Conservation (phyloP, 2,888 invertebrate genomes). For the Andrena bicolor region DNA sequence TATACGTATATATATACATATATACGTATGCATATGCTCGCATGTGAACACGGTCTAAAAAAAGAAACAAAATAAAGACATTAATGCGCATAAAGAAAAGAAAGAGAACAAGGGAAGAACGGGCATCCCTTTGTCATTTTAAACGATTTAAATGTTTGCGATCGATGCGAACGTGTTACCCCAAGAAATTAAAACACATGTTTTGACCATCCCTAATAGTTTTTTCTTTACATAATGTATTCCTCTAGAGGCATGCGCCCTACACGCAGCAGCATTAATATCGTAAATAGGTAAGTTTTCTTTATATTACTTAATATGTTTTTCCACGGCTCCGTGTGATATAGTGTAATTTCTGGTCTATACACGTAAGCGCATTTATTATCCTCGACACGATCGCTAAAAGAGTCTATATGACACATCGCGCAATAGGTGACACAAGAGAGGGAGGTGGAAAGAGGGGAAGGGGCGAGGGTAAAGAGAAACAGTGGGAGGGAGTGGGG, state of each 20-base stretch:
- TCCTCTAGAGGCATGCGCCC: constrained; percentile 79
- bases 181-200: constrained; percentile 36
- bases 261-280: constrained; percentile 81
- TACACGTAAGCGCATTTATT: constrained; percentile 83
- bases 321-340: constrained; percentile 76
- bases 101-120: neutral
- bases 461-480: constrained; percentile 51
- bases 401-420: constrained; percentile 78
- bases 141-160: neutral
- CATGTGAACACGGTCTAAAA: neutral
- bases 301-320: constrained; percentile 77
- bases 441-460: neutral
- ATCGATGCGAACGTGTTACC: constrained; percentile 18
- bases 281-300: constrained; percentile 80
- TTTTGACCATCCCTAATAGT: constrained; percentile 78
- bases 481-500: constrained; percentile 42
- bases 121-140: neutral
- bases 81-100: neutral
- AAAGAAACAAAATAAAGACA: constrained; percentile 6
- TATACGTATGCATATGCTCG: neutral
- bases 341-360: constrained; percentile 79
- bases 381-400: constrained; percentile 81
- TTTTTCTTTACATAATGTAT: constrained; percentile 78
- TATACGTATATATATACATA: neutral
- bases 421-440: constrained; percentile 56